These are phyloP conservation scores for Taurulus bubalis DNA, from an alignment of 2,113 vertebrate species.

Conservation along the genomic window DNA sequence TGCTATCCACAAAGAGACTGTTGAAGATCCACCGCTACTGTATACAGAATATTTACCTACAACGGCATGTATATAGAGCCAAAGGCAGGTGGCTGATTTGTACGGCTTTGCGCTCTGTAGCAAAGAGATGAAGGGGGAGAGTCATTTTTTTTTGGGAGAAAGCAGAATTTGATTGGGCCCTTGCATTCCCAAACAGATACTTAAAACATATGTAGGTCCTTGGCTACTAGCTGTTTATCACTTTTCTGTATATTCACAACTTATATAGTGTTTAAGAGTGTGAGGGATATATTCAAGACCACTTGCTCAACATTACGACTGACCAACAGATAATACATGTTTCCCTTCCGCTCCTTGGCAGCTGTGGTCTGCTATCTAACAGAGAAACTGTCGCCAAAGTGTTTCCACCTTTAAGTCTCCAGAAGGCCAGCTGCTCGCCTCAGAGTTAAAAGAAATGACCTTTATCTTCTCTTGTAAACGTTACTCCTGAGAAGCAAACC, in stretches of 20 bases:
- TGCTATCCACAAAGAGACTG: slow-evolving; percentile 52
- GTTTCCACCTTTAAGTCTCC: background rate
- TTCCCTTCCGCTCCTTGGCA: background rate
- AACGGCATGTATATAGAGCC: slow-evolving; percentile 55
- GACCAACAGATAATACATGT: background rate
- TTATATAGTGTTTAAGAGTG: background rate
- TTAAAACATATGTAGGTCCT: background rate
- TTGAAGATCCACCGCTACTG: slow-evolving; percentile 33
- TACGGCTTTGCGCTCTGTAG: slow-evolving; percentile 44
- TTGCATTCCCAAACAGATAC: background rate
- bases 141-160: background rate
- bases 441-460: background rate
- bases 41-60: slow-evolving; percentile 45
- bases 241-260: background rate
- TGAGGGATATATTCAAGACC: background rate
- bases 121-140: slow-evolving; percentile 27
- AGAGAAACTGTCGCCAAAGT: background rate
- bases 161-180: background rate
- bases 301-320: background rate
- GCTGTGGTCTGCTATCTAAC: slow-evolving; percentile 4
- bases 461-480: background rate
- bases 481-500: slow-evolving; percentile 1
- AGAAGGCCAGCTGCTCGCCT: background rate
- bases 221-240: background rate
- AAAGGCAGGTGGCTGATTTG: slow-evolving; percentile 40